Base-by-base conservation (phyloP, 2,113 vertebrate genomes). In the Jacana jacana region DNA sequence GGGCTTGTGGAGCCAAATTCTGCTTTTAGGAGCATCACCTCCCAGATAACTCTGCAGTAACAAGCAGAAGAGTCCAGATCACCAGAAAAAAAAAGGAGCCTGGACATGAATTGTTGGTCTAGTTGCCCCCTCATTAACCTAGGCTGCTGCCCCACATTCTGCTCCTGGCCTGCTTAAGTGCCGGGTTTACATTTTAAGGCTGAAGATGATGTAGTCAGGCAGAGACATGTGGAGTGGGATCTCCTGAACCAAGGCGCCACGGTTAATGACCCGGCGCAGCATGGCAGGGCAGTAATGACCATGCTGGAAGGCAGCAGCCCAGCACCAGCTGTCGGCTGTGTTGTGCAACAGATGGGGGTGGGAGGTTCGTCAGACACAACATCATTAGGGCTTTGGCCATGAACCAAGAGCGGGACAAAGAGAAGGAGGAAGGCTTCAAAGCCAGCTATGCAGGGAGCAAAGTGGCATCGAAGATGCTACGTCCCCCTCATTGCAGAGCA, bases 311-410 rank as follows among this genome's bases (percentile, higher is more conserved):
- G 83, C 93, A 91, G 81, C 72, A 95, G 86, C 94, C 94, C 92
- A 72, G 93, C 79, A 95, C 92, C 96, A 95, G 93, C 95, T 96
- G 96, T 92, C 60, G 4, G 68, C 52, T 96, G 88, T 13, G 69
- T 65, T 90, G 88, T 93, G 68, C 80, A 90, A 44, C 88, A 96
- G 93, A 95, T 94, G 93, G 95, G 60, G 88, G 71, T 97, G 93
- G 94, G 96, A 97, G 88, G 91, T 94, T 93, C 71, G 6, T 90
- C 94, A 97, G 95, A 94, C 93, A 83, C 88, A 94, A 94, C 92
- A 94, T 89, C 51, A 4, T 96, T 91, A 95, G 75, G 89, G 92
- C 91, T 91, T 82, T 95, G 96, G 95, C 84, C 85, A 68, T 1
- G 27, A 75, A 87, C 89, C 92, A 92, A 54, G 68, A 90, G 81